Evolutionary conservation across 2,888 invertebrate genomes (phyloP).

Genomic region (Drosophila ustulata): DNA sequence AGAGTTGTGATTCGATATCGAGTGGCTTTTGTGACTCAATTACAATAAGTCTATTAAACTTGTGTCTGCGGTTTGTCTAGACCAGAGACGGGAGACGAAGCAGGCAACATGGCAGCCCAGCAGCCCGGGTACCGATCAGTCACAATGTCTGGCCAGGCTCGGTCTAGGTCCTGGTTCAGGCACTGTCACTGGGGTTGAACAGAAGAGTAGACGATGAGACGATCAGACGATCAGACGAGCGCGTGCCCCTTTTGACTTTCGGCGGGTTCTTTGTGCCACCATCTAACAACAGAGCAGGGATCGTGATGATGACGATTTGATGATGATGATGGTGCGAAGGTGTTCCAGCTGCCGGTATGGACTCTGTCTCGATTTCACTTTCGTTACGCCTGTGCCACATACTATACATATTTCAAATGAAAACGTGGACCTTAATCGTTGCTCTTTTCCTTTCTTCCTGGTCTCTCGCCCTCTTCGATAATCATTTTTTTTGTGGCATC

Average conservation of each 20-base stretch:
- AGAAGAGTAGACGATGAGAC: conserved; percentile 39
- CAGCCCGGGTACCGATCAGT: conserved; percentile 38
- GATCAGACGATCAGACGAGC: conserved; percentile 41
- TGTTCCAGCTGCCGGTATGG: conserved; percentile 75
- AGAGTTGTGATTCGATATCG: conserved; percentile 68
- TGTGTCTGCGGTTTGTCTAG: conserved; percentile 75
- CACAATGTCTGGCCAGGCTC: conserved; percentile 44
- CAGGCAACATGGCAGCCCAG: too few species aligned
- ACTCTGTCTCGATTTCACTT: conserved; percentile 78
- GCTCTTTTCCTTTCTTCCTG: conserved; percentile 20
- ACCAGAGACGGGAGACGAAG: conserved; percentile 25
- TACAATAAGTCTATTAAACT: conserved; percentile 81
- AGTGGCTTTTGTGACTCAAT: conserved; percentile 80
- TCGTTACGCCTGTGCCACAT: conserved; percentile 72
- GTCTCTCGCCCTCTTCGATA: conserved; percentile 25
- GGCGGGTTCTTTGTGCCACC: conserved; percentile 65
- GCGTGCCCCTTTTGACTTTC: conserved; percentile 81
- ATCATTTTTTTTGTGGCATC: conserved; percentile 45
- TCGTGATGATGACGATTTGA: conserved; percentile 6
- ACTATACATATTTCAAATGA: conserved; percentile 64
- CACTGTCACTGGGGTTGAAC: conserved; percentile 38
- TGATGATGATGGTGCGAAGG: conserved; percentile 66
- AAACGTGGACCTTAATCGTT: conserved; percentile 57
- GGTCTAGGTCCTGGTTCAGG: conserved; percentile 34
- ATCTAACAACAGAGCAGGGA: conserved; percentile 61